A percentile compares a stretch with the other conserved stretches of the same genome.
Conservation (phyloP, 2,888 invertebrate species). For the Ophion ellenae region DNA sequence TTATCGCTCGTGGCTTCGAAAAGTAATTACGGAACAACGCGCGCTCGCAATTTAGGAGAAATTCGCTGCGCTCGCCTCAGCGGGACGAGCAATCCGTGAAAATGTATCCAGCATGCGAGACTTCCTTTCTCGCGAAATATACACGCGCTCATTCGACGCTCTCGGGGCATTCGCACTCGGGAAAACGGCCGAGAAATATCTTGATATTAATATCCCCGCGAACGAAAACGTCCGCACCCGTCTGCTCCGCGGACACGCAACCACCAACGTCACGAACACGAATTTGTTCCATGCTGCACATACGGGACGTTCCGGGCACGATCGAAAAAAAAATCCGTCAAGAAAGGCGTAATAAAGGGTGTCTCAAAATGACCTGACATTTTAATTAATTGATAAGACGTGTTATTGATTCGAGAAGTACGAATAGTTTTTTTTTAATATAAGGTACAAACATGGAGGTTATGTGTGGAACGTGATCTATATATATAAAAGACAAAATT, state of each 20-base stretch:
- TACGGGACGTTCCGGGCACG: background rate
- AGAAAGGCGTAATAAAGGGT: background rate
- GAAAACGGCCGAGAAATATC: background rate
- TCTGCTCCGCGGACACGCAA: constrained; percentile 20
- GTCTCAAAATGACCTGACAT: no score
- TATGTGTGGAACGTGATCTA: no score
- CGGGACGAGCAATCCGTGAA: constrained; percentile 19
- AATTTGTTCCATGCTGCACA: background rate
- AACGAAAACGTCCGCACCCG: constrained; percentile 20
- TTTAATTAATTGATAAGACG: no score
- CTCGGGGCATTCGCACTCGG: constrained; percentile 8
- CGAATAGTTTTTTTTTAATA: no score
- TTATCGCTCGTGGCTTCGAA: background rate
- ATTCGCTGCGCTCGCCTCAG: constrained; percentile 9
- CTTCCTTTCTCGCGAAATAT: constrained; percentile 17
- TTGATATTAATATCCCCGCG: constrained; percentile 11
- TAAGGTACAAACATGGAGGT: no score
- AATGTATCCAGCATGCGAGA: constrained; percentile 11
- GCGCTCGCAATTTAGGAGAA: constrained; percentile 42
- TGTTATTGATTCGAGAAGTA: no score
- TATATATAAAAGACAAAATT: no score
- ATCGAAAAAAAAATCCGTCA: background rate
- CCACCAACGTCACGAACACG: constrained; percentile 3
- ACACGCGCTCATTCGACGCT: background rate
- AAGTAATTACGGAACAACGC: constrained; percentile 15